Evolutionary conservation across 2,888 invertebrate genomes (phyloP).

Genomic region (Clepsis dumicolana): DNA sequence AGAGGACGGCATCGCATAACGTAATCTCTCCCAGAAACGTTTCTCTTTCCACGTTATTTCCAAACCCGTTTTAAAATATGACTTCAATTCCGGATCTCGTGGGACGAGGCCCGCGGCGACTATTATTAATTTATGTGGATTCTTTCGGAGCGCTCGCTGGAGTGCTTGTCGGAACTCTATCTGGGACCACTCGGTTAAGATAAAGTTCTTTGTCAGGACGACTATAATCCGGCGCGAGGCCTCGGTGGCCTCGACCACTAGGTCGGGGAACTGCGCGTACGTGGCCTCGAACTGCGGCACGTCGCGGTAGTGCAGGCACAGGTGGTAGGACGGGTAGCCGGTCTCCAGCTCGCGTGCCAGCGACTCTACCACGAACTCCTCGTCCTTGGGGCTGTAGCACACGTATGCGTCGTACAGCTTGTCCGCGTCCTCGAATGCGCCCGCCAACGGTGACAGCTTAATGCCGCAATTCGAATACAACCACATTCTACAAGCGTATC

Average conservation of each 20-base stretch:
- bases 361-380: conserved; percentile 94
- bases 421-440: conserved; percentile 92
- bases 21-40: conserved; percentile 97
- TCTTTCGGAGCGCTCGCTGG: conserved; percentile 93
- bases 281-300: conserved; percentile 90
- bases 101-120: conserved; percentile 93
- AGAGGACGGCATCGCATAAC: conserved; percentile 95
- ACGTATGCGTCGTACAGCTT: conserved; percentile 97
- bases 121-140: conserved; percentile 94
- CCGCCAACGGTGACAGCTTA: conserved; percentile 90
- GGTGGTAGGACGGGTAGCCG: conserved; percentile 91
- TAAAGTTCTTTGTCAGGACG: conserved; percentile 94
- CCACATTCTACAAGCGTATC: conserved; percentile 95
- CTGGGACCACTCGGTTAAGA: conserved; percentile 97
- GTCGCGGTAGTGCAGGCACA: conserved; percentile 96
- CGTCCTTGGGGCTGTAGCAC: conserved; percentile 96
- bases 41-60: conserved; percentile 96
- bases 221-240: conserved; percentile 95
- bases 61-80: conserved; percentile 95
- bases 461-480: conserved; percentile 95
- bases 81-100: conserved; percentile 94
- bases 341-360: conserved; percentile 95
- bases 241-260: conserved; percentile 94
- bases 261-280: conserved; percentile 90
- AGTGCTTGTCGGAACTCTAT: conserved; percentile 96